Evolutionary conservation across 2,888 invertebrate genomes (phyloP), one percentile per base, ranked within the genome.

Genomic region (Campopleginae sp.): DNA sequence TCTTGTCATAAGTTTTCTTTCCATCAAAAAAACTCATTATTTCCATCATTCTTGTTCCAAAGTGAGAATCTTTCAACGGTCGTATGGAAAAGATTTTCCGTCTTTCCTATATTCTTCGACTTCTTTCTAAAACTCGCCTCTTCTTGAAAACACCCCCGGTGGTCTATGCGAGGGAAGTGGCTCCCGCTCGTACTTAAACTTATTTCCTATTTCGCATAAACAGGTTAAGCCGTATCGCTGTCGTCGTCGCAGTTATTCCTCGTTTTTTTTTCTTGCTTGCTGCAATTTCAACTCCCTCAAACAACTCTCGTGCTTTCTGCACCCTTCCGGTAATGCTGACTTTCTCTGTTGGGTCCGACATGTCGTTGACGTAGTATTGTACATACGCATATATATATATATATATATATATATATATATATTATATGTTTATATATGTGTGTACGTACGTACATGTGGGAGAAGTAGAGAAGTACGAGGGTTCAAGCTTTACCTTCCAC

Each of bases 221-320:
- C 78, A 75, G 75, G 75, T 48, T 79, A 82, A 85, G 78, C 70
- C 65, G 82, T 68, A 75, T 79, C 74, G 71, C 51, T 19, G 31
- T 70, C 54, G 31, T 58, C 61, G n/a, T 54, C 63, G 27, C 27
- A 58, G 58, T 58, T 58, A 58, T 31, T 63, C 27, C 31, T 75
- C 44, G 17, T 33, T 66, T 66, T 77, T 38, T 38, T 31, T 78
- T 74, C 78, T 54, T 51, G 27, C 44, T 19, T 42, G 68, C 79
- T 75, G 85, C 71, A 82, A 85, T 82, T 82, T 82, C 65, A 82
- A 85, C 82, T 85, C 82, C 6, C 71, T 75, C 79, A 76, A 76
- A 63, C 70, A 70, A 77, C 68, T 78, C 84, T 72, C 78, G 74
- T 61, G 76, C 71, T 48, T 66, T 72, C 66, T 48, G 33, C 76